These are phyloP conservation scores for Aspidiotus rigidus DNA, from an alignment of 2,888 invertebrate species.

Conservation along the genomic window DNA sequence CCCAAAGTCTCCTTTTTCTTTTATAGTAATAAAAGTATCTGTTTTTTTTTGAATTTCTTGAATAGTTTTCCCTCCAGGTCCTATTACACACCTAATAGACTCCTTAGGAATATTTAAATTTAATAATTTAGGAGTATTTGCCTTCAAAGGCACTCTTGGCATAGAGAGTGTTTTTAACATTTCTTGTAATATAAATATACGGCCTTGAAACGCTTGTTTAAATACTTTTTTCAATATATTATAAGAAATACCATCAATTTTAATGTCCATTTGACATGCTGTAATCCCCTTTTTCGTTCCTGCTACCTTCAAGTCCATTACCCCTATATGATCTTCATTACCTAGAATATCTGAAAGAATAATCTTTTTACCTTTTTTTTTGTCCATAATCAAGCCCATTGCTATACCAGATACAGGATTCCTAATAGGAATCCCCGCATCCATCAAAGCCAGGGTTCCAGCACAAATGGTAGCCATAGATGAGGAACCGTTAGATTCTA, in stretches of 20 bases:
- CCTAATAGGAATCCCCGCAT: slow-evolving; percentile 35
- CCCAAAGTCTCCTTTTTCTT: slow-evolving; percentile 1
- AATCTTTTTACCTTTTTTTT: slow-evolving; percentile 26
- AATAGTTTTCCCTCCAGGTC: background rate
- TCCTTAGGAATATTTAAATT: slow-evolving; percentile 6
- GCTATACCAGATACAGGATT: slow-evolving; percentile 35
- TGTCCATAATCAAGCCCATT: slow-evolving; percentile 28
- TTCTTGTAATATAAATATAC: slow-evolving; percentile 20
- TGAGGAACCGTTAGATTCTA: slow-evolving; percentile 38
- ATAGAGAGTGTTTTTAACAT: slow-evolving; percentile 7
- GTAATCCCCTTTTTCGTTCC: slow-evolving; percentile 41
- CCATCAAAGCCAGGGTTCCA: slow-evolving; percentile 33
- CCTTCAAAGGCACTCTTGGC: background rate
- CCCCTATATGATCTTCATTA: slow-evolving; percentile 38
- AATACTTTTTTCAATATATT: slow-evolving; percentile 30
- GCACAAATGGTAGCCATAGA: slow-evolving; percentile 39
- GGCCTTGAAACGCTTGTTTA: slow-evolving; percentile 18
- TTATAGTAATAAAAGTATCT: background rate
- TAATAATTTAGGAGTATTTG: slow-evolving; percentile 1
- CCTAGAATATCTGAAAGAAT: slow-evolving; percentile 38
- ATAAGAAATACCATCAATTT: slow-evolving; percentile 36
- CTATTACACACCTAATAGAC: background rate
- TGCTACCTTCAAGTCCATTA: slow-evolving; percentile 39
- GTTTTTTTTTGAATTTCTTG: background rate
- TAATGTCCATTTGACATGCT: slow-evolving; percentile 42